Evolutionary conservation across 2,888 invertebrate species (phyloP), one percentile per base, ranked within the genome.

Genomic region (Cotesia congregata): DNA sequence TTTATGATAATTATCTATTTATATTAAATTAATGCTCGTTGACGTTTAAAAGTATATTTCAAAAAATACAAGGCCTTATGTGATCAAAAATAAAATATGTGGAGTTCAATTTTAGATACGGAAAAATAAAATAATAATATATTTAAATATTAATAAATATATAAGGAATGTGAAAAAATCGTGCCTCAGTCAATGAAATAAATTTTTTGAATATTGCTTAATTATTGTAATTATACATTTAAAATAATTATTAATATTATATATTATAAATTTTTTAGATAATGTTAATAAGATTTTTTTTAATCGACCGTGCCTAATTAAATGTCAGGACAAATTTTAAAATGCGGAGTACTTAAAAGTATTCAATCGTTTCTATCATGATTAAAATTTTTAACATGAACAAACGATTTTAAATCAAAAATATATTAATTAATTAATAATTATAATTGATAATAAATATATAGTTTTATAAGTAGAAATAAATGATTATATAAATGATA

Each of bases 291-390:
- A 50, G 12, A 50, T 50, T 50, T 50, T 50, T 50, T 50, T 12
- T 50, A 50, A 50, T 50, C 50, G 6, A 50, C 12, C 50, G 50
- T 50, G 50, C 50, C 50, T 50, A 50, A 50, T 50, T 12, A 50
- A 50, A 50, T 50, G 12, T 50, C 50, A 50, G 50, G 50, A 50
- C 12, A 50, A 50, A 50, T 50, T 50, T 50, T 12, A 12, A 50
- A 50, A 50, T 50, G 50, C 50, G 50, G 50, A 50, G 50, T 50
- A 50, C 50, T 50, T 50, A 50, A 50, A 50, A 50, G 50, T 50
- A 50, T 50, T 50, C 50, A 50, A 12, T 50, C 50, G 50, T 50
- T 30, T 30, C 30, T 50, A 50, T 50, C 50, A 50, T 50, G 50
- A 12, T 12, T 12, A 50, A 50, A 50, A 50, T 12, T 12, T 7